Evolutionary conservation across 2,113 vertebrate species (phyloP), one percentile per base, ranked within the genome.

Genomic region (Dicentrarchus labrax): DNA sequence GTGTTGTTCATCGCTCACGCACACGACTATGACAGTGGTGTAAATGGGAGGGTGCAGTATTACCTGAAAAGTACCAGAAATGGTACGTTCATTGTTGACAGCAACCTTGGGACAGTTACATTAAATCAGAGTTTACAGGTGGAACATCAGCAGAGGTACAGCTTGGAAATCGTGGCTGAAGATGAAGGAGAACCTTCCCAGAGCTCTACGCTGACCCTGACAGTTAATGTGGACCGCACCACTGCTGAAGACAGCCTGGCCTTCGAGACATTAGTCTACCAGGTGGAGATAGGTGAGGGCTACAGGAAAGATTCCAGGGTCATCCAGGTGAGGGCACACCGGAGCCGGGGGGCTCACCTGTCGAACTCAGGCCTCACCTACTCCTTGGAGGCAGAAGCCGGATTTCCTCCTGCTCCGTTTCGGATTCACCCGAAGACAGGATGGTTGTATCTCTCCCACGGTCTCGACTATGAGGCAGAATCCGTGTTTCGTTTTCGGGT

Each of bases 261-360:
- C 38, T 99, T 99, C 75, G 96, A 97, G 88, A 96, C 96, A 0
- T 80, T 98, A 56, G 92, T 97, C 8, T 98, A 99, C 86, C 96
- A 96, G 82, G 95, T 95, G 80, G 97, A 98, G 90, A 94, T 98
- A 0, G 96, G 96, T 9, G 98, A 99, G 91, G 91, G 86, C 22
- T 90, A 95, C 43, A 72, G 93, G 1, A 91, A 79, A n/a, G 91
- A 92, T 47, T 90, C 94, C 0, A 91, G 48, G 12, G 86, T 99
- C 19, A 93, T 99, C 76, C 97, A 97, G 74, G 91, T 96, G 38
- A 96, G 91, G 78, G 97, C 97, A 0, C 89, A 93, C 57, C 74
- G 68, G 3, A 87, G 86, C 1, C 86, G 71, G 0, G 80, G 77
- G 8, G 45, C 56, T 43, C 84, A 79, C 70, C 50, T 50, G 8